Conservation (phyloP, 2,888 invertebrate genomes). For the Lathronympha strigana region DNA sequence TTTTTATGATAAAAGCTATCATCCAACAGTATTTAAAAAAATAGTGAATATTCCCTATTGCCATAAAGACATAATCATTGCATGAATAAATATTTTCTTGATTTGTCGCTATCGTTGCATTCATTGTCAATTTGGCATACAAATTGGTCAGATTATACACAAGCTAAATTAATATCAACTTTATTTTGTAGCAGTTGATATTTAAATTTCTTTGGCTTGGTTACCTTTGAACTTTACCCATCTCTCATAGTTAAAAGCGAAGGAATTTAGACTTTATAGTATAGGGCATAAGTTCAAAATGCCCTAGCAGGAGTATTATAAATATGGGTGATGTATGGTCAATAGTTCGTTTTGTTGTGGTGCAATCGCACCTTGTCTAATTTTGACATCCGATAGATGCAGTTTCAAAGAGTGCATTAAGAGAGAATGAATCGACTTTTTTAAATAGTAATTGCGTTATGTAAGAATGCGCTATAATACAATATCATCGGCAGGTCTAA, state of each 20-base stretch:
- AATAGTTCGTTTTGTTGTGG: constrained; percentile 29
- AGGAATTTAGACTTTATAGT: neutral
- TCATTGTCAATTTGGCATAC: constrained; percentile 31
- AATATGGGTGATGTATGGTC: constrained; percentile 28
- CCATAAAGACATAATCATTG: constrained; percentile 36
- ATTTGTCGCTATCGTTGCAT: constrained; percentile 26
- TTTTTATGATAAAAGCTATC: too few species aligned
- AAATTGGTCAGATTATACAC: constrained; percentile 29
- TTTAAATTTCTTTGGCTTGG: constrained; percentile 1
- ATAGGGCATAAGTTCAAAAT: neutral
- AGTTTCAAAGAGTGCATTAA: constrained; percentile 22
- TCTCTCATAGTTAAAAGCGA: neutral
- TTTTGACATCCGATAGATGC: constrained; percentile 27
- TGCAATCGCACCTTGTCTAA: constrained; percentile 27
- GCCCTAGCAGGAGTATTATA: neutral
- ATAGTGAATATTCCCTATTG: too few species aligned
- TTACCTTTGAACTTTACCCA: neutral
- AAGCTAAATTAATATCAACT: constrained; percentile 18
- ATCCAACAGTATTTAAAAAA: too few species aligned
- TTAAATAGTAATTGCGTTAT: neutral
- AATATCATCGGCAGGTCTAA: too few species aligned
- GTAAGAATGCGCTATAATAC: neutral
- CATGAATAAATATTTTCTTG: constrained; percentile 34
- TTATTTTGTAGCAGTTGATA: neutral
- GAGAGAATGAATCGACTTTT: neutral